These are phyloP conservation scores for Pristionchus pacificus DNA, from an alignment of 1,140 invertebrate species.

Conservation along the genomic window DNA sequence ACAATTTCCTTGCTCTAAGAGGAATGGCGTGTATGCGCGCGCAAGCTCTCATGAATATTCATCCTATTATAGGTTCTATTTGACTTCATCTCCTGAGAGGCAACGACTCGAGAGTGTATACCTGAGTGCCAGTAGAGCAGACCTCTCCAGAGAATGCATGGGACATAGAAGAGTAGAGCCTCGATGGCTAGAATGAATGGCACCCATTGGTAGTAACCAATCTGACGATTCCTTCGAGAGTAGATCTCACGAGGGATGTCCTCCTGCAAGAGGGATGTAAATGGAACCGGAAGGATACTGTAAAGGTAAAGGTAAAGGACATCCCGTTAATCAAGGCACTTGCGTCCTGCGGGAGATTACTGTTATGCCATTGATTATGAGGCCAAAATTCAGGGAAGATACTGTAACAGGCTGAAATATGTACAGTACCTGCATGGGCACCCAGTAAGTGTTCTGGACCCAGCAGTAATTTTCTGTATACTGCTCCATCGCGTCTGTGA, in stretches of 20 bases:
- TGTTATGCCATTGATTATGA: not conserved
- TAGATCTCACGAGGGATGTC: constrained; percentile 57
- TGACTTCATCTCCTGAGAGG: too few relatives aligned
- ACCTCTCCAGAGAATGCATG: constrained; percentile 61
- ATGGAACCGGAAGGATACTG: not conserved
- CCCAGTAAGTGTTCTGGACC: constrained; percentile 57
- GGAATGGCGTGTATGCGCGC: too few relatives aligned
- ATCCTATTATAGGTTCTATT: too few relatives aligned
- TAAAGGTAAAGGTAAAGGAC: not conserved
- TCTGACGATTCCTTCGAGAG: constrained; percentile 52
- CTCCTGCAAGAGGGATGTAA: too few relatives aligned
- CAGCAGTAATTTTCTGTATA: constrained; percentile 57
- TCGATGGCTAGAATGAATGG: constrained; percentile 59
- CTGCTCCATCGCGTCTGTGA: constrained; percentile 58
- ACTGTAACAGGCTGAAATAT: not conserved
- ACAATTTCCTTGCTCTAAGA: too few relatives aligned
- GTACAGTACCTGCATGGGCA: constrained; percentile 48
- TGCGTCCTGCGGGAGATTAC: too few relatives aligned
- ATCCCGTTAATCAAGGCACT: too few relatives aligned
- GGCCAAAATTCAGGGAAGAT: not conserved
- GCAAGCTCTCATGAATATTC: too few relatives aligned
- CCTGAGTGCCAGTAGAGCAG: constrained; percentile 57
- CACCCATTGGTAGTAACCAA: constrained; percentile 62
- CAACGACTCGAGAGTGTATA: too few relatives aligned
- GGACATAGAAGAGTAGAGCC: constrained; percentile 64